phyloP scores from a whole-genome alignment of 2,888 invertebrate genomes.

The Chironomus riparius region DNA sequence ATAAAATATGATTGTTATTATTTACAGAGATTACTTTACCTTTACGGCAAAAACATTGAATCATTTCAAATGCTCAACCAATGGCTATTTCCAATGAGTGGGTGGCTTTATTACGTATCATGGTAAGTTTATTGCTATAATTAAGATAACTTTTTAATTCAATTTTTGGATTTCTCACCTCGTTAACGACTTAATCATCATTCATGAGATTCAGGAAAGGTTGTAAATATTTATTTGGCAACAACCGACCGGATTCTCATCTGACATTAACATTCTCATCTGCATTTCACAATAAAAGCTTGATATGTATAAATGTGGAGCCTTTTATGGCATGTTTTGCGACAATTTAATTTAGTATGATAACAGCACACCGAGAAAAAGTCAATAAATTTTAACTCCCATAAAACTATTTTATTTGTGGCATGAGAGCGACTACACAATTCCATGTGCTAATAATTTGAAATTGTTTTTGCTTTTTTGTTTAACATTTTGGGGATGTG shows the following conservation, averaged over 20 bases:
- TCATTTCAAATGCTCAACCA: slow-evolving; percentile 63
- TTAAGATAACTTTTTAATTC: slow-evolving; percentile 30
- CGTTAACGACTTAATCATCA: background rate
- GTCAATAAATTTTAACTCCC: background rate
- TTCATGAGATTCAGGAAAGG: no score
- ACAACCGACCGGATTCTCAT: no score
- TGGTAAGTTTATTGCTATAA: slow-evolving; percentile 34
- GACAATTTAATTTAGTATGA: slow-evolving; percentile 19
- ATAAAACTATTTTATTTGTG: background rate
- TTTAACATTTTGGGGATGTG: background rate
- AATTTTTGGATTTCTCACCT: background rate
- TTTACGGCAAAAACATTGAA: slow-evolving; percentile 55
- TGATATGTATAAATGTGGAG: no score
- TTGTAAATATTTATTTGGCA: no score
- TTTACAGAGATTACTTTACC: slow-evolving; percentile 68
- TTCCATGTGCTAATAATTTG: background rate
- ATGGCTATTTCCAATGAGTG: slow-evolving; percentile 69
- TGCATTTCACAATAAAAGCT: no score
- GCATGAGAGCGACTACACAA: background rate
- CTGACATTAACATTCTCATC: no score
- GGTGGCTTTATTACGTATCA: slow-evolving; percentile 73
- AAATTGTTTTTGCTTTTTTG: background rate
- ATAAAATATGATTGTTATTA: background rate
- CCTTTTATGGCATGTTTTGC: slow-evolving; percentile 15
- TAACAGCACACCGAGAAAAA: background rate